Percentiles rank a stretch among this genome's conserved stretches.
Evolutionary conservation across 1,140 invertebrate species (phyloP).

Genomic region (Contarinia nasturtii): DNA sequence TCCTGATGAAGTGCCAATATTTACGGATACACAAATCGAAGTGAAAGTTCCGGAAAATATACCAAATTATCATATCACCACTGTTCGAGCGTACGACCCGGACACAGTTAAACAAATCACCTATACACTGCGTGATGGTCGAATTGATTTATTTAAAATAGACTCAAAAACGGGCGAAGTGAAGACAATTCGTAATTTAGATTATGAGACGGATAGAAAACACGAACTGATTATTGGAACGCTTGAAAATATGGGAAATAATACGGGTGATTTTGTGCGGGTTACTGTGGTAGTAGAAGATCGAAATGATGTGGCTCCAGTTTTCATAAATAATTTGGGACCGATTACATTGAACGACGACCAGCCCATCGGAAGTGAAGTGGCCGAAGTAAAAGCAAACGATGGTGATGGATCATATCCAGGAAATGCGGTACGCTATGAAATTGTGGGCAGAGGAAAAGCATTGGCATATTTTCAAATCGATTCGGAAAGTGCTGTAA

Average conservation of each 20-base stretch:
- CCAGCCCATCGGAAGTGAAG: conserved; percentile 54
- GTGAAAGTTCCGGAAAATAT: conserved; percentile 67
- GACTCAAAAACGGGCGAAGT: conserved; percentile 60
- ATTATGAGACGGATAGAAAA: conserved; percentile 54
- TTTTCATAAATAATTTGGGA: conserved; percentile 59
- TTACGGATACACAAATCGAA: conserved; percentile 50
- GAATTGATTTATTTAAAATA: conserved; percentile 60
- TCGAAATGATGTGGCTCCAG: conserved; percentile 66
- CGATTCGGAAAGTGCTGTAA: conserved; percentile 58
- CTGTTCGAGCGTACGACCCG: conserved; percentile 51
- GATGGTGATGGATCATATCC: conserved; percentile 68
- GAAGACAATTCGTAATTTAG: conserved; percentile 50
- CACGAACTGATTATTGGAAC: conserved; percentile 63
- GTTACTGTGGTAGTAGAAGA: conserved; percentile 62
- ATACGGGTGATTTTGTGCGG: conserved; percentile 50
- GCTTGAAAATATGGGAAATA: conserved; percentile 50
- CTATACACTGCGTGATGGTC: conserved; percentile 63
- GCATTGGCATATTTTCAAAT: conserved; percentile 69
- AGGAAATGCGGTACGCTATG: conserved; percentile 61
- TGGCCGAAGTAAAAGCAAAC: conserved; percentile 55
- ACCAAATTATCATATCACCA: conserved; percentile 50
- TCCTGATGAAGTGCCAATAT: conserved; percentile 61
- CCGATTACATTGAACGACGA: conserved; percentile 71
- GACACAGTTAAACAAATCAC: conserved; percentile 64
- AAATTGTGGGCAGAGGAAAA: conserved; percentile 60